Base-by-base conservation (phyloP, 1,140 invertebrate genomes). In the Bicyclus anynana region DNA sequence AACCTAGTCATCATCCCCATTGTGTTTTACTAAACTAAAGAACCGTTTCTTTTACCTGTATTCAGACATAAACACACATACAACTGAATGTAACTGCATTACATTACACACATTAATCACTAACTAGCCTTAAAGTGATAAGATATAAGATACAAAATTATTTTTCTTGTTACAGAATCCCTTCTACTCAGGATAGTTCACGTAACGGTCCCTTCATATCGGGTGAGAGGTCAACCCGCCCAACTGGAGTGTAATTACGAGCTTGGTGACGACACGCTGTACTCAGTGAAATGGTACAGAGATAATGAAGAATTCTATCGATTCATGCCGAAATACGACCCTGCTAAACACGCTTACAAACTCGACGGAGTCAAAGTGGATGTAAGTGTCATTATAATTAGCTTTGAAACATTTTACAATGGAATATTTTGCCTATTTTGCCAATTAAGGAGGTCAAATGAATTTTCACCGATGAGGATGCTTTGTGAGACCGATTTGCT, bases 251-350 rank as follows among this genome's bases (percentile, higher is more conserved):
- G 95, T 86, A 92, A 94, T 78, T 96, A 93, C 90, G 93, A 94
- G 50, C 69, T 94, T 23, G 93, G 92, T 33, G 71, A 91, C 47
- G 94, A 95, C 73, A 91, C 84, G 20, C 87, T 97, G 2, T 96
- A 96, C 81, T 92, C 94, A n/a, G 94, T 96, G 52, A 94, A 95
- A 76, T 97, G 95, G 95, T 97, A 96, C 87, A 94, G 96, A 82
- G 95, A 96, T 83, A 93, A 95, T 77, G 94, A 94, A 74, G 95
- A 96, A 80, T 96, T 97, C 85, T 97, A 95, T 85, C 91, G 94
- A 65, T 97, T 91, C 75, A 91, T 94, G 74, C 93, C 93, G 12
- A 92, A 92, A 73, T 90, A 89, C 33, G 85, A 89, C 44, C 92
- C 91, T 9, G 91, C 89, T 20, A 91, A 93, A 59, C 91, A 91